phyloP scores from a whole-genome alignment of 2,888 invertebrate species.

The Ectemnius continuus region DNA sequence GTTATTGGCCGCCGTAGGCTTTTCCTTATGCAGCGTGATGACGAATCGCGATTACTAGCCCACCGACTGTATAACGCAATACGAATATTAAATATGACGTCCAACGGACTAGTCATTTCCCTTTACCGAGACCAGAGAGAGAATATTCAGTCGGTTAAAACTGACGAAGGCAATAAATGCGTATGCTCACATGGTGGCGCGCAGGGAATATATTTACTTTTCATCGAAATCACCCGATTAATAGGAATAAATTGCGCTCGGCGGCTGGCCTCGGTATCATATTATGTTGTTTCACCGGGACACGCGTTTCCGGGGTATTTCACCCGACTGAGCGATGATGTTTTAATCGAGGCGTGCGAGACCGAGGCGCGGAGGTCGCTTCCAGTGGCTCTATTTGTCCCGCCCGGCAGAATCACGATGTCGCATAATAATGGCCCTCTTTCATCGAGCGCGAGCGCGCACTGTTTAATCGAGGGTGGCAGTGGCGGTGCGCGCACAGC shows the following conservation, averaged over 20 bases:
- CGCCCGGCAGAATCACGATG: slow-evolving; percentile 34
- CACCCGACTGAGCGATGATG: slow-evolving; percentile 22
- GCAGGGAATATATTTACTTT: too few species aligned
- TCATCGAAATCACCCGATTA: too few species aligned
- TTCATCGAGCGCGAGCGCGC: neutral
- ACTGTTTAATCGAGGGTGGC: slow-evolving; percentile 37
- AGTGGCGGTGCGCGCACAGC: slow-evolving; percentile 13
- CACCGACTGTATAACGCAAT: slow-evolving; percentile 40
- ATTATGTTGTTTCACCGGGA: neutral
- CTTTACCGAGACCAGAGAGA: slow-evolving; percentile 9
- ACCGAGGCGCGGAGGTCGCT: neutral
- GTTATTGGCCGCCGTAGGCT: neutral
- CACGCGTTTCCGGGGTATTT: slow-evolving; percentile 23
- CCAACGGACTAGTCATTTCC: slow-evolving; percentile 18
- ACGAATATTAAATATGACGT: slow-evolving; percentile 52
- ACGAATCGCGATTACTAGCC: slow-evolving; percentile 18
- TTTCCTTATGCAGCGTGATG: too few species aligned
- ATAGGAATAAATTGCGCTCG: too few species aligned
- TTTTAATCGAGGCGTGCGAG: slow-evolving; percentile 1
- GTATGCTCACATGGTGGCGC: too few species aligned
- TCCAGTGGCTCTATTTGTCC: slow-evolving; percentile 27
- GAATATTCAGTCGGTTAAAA: too few species aligned
- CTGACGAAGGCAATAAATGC: too few species aligned
- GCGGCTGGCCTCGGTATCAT: too few species aligned
- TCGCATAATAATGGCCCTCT: slow-evolving; percentile 32